Conservation (phyloP, 1,140 invertebrate species). For the Brachystomella parvula region DNA sequence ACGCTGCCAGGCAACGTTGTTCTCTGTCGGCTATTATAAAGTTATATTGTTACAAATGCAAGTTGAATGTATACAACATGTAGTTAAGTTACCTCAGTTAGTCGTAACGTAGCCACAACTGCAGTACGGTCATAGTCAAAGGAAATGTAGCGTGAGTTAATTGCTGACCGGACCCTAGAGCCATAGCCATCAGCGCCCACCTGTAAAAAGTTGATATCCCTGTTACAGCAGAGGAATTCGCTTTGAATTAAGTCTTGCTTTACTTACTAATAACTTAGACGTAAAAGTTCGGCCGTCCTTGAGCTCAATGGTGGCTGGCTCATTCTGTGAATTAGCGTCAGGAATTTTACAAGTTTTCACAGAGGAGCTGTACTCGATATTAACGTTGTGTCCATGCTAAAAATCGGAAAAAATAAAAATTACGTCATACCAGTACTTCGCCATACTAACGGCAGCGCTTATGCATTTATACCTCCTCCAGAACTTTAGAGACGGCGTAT, state of each 20-base stretch:
- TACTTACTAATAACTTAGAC: conserved; percentile 47
- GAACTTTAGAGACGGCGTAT: conserved; percentile 56
- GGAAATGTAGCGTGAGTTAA: conserved; percentile 65
- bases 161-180: conserved; percentile 71
- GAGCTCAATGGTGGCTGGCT: conserved; percentile 40
- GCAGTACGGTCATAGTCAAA: conserved; percentile 83
- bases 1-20: conserved; percentile 88
- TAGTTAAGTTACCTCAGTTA: conserved; percentile 69
- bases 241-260: not conserved
- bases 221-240: too few relatives aligned
- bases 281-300: conserved; percentile 43
- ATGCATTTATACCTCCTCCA: conserved; percentile 44
- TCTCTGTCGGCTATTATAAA: conserved; percentile 61
- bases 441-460: too few relatives aligned
- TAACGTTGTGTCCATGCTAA: conserved; percentile 18
- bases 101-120: conserved; percentile 77
- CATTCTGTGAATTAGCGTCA: not conserved
- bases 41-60: conserved; percentile 1
- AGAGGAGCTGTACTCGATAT: conserved; percentile 23
- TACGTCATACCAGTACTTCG: too few relatives aligned
- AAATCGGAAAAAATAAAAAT: too few relatives aligned
- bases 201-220: conserved; percentile 46
- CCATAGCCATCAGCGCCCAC: conserved; percentile 89
- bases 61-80: too few relatives aligned
- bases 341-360: conserved; percentile 27